A percentile compares a stretch with the other conserved stretches of the same genome.
Conservation (phyloP, 2,113 vertebrate species). For the Corythornis cristatus region DNA sequence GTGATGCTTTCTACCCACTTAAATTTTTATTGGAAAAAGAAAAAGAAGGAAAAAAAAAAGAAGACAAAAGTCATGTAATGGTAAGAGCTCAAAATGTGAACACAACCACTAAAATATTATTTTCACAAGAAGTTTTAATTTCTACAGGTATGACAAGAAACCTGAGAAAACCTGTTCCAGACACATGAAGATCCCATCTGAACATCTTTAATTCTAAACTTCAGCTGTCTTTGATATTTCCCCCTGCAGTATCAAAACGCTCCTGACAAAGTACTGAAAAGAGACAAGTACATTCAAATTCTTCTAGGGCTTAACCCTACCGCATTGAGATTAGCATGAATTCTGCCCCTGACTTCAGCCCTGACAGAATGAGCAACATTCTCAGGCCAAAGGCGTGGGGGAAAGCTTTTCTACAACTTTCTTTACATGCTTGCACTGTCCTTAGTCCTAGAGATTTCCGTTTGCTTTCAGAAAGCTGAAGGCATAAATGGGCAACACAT, state of each 20-base stretch:
- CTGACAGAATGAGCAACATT: slow-evolving; percentile 10
- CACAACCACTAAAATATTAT: fast-evolving
- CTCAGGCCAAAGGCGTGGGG: background rate
- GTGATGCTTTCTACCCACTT: background rate
- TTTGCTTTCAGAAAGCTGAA: background rate
- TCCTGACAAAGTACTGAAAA: slow-evolving; percentile 29
- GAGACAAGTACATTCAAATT: slow-evolving; percentile 27
- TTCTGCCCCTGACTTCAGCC: slow-evolving; percentile 58
- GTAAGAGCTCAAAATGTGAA: background rate
- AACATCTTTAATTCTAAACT: background rate
- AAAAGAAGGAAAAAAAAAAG: background rate
- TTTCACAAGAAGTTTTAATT: background rate
- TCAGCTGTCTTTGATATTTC: background rate
- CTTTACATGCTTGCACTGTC: background rate
- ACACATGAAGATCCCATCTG: background rate
- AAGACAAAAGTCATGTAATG: background rate
- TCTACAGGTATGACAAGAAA: background rate
- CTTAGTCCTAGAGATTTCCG: background rate
- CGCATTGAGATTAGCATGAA: background rate
- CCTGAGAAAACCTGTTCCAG: background rate
- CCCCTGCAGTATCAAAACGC: background rate
- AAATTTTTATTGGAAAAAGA: background rate
- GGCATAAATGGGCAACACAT: fast-evolving
- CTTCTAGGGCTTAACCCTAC: slow-evolving; percentile 33
- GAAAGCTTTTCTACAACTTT: slow-evolving; percentile 21